These are phyloP conservation scores for Metridium senile DNA, from an alignment of 92 coral and sea anemone genomes.

Conservation along the genomic window DNA sequence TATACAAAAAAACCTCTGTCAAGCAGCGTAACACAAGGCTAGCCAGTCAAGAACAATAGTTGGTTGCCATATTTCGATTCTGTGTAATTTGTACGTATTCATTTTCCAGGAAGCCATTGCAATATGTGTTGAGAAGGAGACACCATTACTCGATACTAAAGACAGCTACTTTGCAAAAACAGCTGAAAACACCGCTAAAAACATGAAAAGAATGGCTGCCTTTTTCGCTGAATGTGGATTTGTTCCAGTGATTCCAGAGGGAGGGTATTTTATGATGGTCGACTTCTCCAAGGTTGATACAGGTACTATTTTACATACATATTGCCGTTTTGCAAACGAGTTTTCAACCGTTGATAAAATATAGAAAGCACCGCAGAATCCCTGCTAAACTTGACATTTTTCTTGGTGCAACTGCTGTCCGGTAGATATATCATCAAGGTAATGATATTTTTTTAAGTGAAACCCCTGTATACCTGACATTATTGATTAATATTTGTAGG, in stretches of 20 bases:
- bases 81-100: too few species aligned
- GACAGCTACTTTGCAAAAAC: conserved; percentile 74
- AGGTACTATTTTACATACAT: conserved; percentile 38
- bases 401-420: too few species aligned
- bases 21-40: too few species aligned
- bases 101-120: conserved; percentile 88
- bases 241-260: conserved; percentile 84
- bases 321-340: not conserved
- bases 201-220: conserved; percentile 73
- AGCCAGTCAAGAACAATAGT: too few species aligned
- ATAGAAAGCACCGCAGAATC: too few species aligned
- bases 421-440: too few species aligned
- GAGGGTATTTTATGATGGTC: conserved; percentile 98
- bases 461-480: too few species aligned
- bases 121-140: conserved; percentile 78
- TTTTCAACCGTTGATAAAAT: not conserved
- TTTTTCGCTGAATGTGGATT: conserved; percentile 83
- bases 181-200: conserved; percentile 56
- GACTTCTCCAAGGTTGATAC: conserved; percentile 75
- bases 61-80: too few species aligned
- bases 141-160: conserved; percentile 65
- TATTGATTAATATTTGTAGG: too few species aligned
- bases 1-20: too few species aligned
- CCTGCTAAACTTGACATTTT: too few species aligned
- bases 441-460: too few species aligned